Percentiles rank a stretch among this genome's conserved stretches.
Evolutionary conservation across 2,888 invertebrate species (phyloP).

Genomic region (Sycophila texana): DNA sequence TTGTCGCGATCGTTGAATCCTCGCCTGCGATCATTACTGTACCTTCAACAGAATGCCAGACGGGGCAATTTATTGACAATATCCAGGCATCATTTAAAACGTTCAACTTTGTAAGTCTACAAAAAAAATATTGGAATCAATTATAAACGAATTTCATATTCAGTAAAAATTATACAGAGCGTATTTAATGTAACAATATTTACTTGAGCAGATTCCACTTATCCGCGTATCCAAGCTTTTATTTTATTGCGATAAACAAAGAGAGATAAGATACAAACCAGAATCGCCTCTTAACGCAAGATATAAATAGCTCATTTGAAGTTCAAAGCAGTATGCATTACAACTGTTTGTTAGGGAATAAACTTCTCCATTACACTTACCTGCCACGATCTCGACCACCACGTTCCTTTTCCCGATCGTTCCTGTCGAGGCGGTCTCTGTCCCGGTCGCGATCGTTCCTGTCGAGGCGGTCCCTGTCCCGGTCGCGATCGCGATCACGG

Average conservation of each 20-base stretch:
- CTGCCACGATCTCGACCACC: conserved; percentile 57
- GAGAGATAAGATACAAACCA: too few relatives aligned
- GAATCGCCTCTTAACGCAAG: too few relatives aligned
- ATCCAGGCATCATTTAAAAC: conserved; percentile 51
- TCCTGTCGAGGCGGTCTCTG: conserved; percentile 59
- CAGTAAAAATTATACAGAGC: too few relatives aligned
- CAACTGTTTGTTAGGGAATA: neutral
- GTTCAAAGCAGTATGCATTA: neutral
- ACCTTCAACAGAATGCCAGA: conserved; percentile 69
- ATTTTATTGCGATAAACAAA: too few relatives aligned
- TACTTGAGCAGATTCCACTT: too few relatives aligned
- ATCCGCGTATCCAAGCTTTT: too few relatives aligned
- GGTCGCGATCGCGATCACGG: conserved; percentile 66
- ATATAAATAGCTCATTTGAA: neutral
- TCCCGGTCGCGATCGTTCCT: conserved; percentile 71
- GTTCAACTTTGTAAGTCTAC: too few relatives aligned
- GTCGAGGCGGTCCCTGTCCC: conserved; percentile 68
- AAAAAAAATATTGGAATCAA: too few relatives aligned
- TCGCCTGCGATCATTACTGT: conserved; percentile 77
- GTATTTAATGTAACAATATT: too few relatives aligned
- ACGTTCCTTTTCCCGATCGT: neutral
- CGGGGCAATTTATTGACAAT: conserved; percentile 69
- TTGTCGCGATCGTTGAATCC: conserved; percentile 78
- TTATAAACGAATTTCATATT: too few relatives aligned
- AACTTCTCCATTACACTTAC: conserved; percentile 36